A percentile compares a stretch with the other conserved stretches of the same genome.
phyloP scores from a whole-genome alignment of 2,797 vertebrate species.

The Coregonus sp. region DNA sequence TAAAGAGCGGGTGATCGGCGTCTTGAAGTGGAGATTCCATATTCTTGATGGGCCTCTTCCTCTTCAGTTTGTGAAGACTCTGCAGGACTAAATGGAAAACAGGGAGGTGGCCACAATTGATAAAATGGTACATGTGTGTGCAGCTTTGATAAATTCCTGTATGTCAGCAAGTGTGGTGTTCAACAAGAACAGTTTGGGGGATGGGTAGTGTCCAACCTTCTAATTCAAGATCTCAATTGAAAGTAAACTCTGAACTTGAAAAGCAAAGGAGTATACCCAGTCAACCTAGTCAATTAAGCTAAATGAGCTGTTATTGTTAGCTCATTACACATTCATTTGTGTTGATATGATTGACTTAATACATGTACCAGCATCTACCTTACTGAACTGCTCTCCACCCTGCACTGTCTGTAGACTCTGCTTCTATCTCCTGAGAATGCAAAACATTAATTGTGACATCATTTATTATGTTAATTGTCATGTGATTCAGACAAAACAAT shows the following conservation, averaged over 20 bases:
- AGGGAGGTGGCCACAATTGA: conserved; percentile 1
- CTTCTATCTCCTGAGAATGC: too few species aligned
- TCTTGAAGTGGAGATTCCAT: conserved; percentile 10
- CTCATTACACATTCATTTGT: background rate
- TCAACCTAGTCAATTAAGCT: background rate
- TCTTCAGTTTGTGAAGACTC: conserved; percentile 10
- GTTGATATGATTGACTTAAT: background rate
- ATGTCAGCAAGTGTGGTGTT: conserved; percentile 18
- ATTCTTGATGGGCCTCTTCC: conserved; percentile 24
- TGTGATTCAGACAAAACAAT: too few species aligned
- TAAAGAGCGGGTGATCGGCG: conserved; percentile 3
- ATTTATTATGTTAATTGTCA: too few species aligned
- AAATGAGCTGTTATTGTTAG: background rate
- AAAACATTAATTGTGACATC: too few species aligned
- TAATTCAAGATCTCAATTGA: background rate
- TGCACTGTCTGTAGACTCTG: too few species aligned
- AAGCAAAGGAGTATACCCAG: background rate
- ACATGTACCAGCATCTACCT: too few species aligned
- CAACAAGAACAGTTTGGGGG: background rate
- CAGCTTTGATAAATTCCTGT: background rate
- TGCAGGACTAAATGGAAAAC: background rate
- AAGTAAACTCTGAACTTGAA: background rate
- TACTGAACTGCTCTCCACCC: too few species aligned
- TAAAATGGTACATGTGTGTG: conserved; percentile 3
- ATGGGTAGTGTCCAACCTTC: background rate